These are phyloP conservation scores for Ormia ochracea DNA, from an alignment of 2,888 invertebrate genomes.

Conservation along the genomic window DNA sequence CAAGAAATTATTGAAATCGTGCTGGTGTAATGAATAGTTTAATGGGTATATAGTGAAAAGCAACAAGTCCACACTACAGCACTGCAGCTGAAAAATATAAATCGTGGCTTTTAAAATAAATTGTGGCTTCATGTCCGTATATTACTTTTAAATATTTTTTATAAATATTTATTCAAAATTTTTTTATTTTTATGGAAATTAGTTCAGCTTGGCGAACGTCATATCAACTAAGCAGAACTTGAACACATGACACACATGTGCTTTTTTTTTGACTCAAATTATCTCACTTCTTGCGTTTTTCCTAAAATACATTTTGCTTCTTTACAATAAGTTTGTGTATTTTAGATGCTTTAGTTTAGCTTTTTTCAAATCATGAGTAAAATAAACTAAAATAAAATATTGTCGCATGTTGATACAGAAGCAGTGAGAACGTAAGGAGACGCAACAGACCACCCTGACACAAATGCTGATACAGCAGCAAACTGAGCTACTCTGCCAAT, in stretches of 20 bases:
- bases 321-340: constrained; percentile 28
- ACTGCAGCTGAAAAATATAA: background rate
- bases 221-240: background rate
- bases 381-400: constrained; percentile 41
- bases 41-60: constrained; percentile 1
- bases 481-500: constrained; percentile 15
- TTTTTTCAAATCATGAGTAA: constrained; percentile 17
- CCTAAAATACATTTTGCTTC: constrained; percentile 14
- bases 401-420: constrained; percentile 42
- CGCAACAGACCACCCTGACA: constrained; percentile 53
- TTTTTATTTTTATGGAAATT: background rate
- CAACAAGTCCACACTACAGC: background rate
- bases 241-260: background rate
- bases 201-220: background rate
- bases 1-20: constrained; percentile 51
- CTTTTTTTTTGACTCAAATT: background rate
- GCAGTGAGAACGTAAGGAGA: constrained; percentile 9
- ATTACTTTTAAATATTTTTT: background rate
- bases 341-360: no score
- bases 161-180: no score
- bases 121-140: background rate
- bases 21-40: constrained; percentile 32
- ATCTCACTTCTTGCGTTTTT: background rate
- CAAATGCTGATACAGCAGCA: constrained; percentile 52
- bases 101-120: background rate